A percentile compares a stretch with the other conserved stretches of the same genome.
phyloP scores from a whole-genome alignment of 2,797 vertebrate species.

The Clarias fuscus region DNA sequence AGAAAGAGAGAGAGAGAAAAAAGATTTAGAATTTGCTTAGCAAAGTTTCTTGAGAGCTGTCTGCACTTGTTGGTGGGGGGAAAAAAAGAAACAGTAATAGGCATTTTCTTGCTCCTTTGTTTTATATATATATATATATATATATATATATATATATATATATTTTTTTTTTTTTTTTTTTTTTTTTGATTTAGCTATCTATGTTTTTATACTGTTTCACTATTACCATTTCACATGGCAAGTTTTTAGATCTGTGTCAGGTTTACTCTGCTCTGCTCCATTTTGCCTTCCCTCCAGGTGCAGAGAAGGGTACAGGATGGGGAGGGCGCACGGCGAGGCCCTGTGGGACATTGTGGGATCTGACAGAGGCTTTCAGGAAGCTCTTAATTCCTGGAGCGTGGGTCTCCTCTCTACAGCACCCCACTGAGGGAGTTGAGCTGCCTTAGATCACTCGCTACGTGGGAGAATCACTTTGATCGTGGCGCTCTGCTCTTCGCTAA shows the following conservation, averaged over 20 bases:
- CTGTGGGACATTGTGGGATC: conserved; percentile 36
- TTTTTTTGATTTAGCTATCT: neutral
- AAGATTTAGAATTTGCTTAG: conserved; percentile 49
- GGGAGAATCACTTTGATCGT: conserved; percentile 72
- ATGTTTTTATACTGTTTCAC: conserved; percentile 12
- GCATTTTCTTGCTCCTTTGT: neutral
- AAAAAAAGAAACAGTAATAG: neutral
- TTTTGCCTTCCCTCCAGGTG: conserved; percentile 48
- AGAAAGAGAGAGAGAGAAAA: conserved; percentile 19
- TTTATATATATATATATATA: neutral
- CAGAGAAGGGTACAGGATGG: conserved; percentile 17
- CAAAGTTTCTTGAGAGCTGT: conserved; percentile 50
- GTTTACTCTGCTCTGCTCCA: conserved; percentile 30
- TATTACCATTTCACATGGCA: conserved; percentile 11
- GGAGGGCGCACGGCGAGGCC: conserved; percentile 31
- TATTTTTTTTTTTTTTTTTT: too few relatives aligned
- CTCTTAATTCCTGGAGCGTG: conserved; percentile 52
- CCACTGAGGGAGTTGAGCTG: conserved; percentile 46
- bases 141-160: neutral
- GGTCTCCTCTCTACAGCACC: conserved; percentile 40
- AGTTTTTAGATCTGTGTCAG: conserved; percentile 15
- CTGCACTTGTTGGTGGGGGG: neutral
- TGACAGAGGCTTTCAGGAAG: conserved; percentile 51
- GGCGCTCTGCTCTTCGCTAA: conserved; percentile 58
- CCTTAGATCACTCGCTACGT: conserved; percentile 63